Percentiles rank a stretch among this genome's conserved stretches.
Evolutionary conservation across 2,888 invertebrate genomes (phyloP).

Genomic region (Amiota communis): DNA sequence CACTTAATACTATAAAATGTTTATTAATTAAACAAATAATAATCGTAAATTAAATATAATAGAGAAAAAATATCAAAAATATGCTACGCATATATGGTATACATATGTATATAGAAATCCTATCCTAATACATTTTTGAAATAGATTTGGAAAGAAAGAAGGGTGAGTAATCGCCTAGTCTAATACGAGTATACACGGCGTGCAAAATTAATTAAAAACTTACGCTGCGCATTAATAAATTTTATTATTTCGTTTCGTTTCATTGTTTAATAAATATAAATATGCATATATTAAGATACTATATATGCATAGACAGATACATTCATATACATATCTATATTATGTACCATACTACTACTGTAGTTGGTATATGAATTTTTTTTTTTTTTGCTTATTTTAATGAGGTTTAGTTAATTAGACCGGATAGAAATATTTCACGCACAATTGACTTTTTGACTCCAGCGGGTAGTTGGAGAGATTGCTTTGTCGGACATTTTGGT

Average conservation of each 20-base stretch:
- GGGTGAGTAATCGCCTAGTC: background rate
- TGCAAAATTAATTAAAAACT: conserved; percentile 1
- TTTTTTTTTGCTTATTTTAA: background rate
- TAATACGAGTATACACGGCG: background rate
- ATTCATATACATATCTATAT: too few relatives aligned
- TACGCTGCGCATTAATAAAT: background rate
- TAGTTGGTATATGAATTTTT: too few relatives aligned
- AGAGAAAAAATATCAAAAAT: background rate
- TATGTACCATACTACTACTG: too few relatives aligned
- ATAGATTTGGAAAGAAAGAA: background rate
- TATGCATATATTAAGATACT: background rate
- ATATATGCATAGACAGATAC: too few relatives aligned
- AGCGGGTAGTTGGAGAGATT: background rate
- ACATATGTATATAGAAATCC: background rate
- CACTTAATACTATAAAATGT: background rate
- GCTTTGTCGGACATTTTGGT: too few relatives aligned
- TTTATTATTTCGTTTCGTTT: too few relatives aligned
- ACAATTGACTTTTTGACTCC: conserved; percentile 2
- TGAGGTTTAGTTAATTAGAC: conserved; percentile 8
- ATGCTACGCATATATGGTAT: too few relatives aligned
- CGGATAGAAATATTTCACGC: background rate
- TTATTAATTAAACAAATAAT: conserved; percentile 6
- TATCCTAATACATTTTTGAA: too few relatives aligned
- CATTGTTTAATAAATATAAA: background rate
- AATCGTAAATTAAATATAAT: background rate